Base-by-base conservation (phyloP, 1,140 invertebrate genomes). In the Hydropsyche tenuis region DNA sequence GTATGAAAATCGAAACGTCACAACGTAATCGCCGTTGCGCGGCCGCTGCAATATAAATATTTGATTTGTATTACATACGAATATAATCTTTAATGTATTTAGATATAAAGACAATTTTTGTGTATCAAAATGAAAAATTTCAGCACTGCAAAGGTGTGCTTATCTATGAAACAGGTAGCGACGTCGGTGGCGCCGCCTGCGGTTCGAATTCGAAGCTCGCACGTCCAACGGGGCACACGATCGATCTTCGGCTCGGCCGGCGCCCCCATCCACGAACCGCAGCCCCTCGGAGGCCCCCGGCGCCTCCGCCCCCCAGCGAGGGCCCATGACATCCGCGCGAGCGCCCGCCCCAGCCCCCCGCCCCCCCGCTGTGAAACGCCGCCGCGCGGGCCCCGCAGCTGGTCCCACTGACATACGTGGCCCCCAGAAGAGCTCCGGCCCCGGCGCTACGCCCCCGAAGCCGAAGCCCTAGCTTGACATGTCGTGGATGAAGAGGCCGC, bases 401-500 rank as follows among this genome's bases (percentile, higher is more conserved):
- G 64, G 1, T 23, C 30, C 23, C 62, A 20, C 22, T 27, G 45
- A 18, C 20, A 62, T 18, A 65, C 27, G 23, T 65, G 25, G 42
- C 23, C 18, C n/a, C n/a, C 23, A 3, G 22, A n/a, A n/a, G n/a
- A n/a, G n/a, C 25, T 25, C 25, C 45, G 5, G 12, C 42, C 23
- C 22, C 62, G 14, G 53, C 46, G 25, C n/a, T 23, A 37, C 6
- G 0, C 18, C 69, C n/a, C 23, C 45, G 42, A n/a, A n/a, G n/a
- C n/a, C 23, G 83, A 43, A 43, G 51, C 25, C 16, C 7, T 72
- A 43, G 42, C 22, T 68, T 66, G 66, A 51, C 75, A 85, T 85
- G 84, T 85, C 83, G 79, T 85, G 83, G 84, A 82, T 82, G 82
- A 84, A 85, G 80, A 81, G 82, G 78, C 76, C 80, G 30, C 79